A percentile compares a stretch with the other conserved stretches of the same genome.
phyloP scores from a whole-genome alignment of 2,888 invertebrate species.

The Theodoxus fluviatilis region DNA sequence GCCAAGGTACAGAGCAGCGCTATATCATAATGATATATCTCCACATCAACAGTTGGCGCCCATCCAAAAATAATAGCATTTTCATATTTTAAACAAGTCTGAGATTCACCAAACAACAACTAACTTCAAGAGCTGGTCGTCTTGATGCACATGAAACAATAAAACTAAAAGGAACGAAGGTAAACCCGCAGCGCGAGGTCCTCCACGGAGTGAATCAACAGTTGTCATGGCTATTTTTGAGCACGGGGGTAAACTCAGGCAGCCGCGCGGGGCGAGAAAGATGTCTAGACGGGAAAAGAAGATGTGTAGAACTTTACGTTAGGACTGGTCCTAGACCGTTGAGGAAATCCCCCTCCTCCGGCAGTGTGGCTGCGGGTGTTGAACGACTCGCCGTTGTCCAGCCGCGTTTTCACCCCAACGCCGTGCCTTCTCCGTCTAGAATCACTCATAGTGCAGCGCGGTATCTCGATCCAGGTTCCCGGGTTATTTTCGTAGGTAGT shows the following conservation, averaged over 20 bases:
- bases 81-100: background rate
- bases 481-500: conserved; percentile 29
- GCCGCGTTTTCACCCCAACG: conserved; percentile 42
- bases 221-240: conserved; percentile 19
- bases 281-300: background rate
- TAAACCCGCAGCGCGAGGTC: too few relatives aligned
- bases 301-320: background rate
- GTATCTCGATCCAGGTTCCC: conserved; percentile 21
- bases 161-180: too few relatives aligned
- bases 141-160: too few relatives aligned
- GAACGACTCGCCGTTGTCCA: conserved; percentile 39
- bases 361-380: background rate
- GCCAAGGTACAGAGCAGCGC: too few relatives aligned
- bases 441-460: conserved; percentile 47
- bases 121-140: too few relatives aligned
- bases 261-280: too few relatives aligned
- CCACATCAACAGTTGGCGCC: background rate
- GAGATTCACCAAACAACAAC: background rate
- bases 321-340: conserved; percentile 10
- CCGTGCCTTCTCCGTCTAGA: conserved; percentile 47
- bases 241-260: background rate
- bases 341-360: conserved; percentile 18
- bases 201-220: too few relatives aligned
- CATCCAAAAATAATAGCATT: background rate
- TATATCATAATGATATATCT: background rate